Conservation (phyloP, 1,140 invertebrate genomes). For the Pteromalus puparum region DNA sequence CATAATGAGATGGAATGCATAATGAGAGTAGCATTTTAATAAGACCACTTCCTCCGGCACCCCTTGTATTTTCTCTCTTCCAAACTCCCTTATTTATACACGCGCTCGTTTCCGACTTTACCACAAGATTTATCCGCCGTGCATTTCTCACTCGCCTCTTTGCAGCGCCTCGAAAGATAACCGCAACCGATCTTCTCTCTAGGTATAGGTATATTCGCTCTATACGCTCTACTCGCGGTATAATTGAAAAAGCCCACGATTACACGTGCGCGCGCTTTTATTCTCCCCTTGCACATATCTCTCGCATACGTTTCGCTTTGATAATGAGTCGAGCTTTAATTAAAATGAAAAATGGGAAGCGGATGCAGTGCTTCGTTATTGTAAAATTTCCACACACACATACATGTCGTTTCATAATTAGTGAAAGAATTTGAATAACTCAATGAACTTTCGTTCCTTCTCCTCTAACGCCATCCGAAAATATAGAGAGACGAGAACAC, state of each 20-base stretch:
- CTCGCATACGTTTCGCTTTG: too few species aligned
- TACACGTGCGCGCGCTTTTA: not conserved
- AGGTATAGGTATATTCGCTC: not conserved
- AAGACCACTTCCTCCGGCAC: not conserved
- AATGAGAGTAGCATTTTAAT: constrained; percentile 4
- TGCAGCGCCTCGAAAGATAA: not conserved
- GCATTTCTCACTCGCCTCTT: not conserved
- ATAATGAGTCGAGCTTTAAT: too few species aligned
- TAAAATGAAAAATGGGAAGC: too few species aligned
- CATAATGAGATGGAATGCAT: not conserved
- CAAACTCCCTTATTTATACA: not conserved
- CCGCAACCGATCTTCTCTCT: not conserved
- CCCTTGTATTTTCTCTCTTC: not conserved
- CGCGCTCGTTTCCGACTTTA: not conserved
- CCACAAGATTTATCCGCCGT: not conserved
- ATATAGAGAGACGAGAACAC: not conserved
- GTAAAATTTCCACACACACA: too few species aligned
- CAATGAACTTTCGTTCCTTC: not conserved
- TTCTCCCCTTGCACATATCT: too few species aligned
- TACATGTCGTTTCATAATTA: too few species aligned
- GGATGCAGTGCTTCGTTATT: too few species aligned
- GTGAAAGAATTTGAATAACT: too few species aligned
- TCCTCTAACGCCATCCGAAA: not conserved
- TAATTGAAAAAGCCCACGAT: constrained; percentile 10
- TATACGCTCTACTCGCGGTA: not conserved